Evolutionary conservation across 2,797 vertebrate genomes (phyloP).

Genomic region (Adrianichthys oophorus): DNA sequence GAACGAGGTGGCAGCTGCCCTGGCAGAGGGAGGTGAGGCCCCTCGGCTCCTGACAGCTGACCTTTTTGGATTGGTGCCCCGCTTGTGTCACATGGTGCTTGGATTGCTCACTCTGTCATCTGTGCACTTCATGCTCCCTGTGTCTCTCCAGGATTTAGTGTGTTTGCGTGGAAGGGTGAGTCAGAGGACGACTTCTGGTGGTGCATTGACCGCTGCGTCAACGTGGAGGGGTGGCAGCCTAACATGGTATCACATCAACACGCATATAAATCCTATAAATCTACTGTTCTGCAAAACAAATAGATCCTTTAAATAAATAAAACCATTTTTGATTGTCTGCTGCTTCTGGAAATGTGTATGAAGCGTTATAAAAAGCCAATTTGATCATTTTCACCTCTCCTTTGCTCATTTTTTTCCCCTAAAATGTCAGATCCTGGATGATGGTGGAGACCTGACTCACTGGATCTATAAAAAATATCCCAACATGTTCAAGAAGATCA

Average conservation of each 20-base stretch:
- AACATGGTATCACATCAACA: conserved; percentile 86
- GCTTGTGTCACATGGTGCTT: neutral
- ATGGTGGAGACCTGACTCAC: conserved; percentile 95
- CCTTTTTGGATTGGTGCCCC: conserved; percentile 4
- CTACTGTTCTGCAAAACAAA: too few species aligned
- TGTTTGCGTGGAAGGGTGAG: conserved; percentile 98
- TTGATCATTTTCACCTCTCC: too few species aligned
- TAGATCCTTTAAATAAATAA: too few species aligned
- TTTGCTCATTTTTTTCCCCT: neutral
- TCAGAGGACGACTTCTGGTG: conserved; percentile 99
- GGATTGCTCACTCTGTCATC: neutral
- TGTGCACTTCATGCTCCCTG: neutral
- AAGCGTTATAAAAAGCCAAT: too few species aligned
- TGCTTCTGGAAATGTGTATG: too few species aligned
- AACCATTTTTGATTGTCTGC: too few species aligned
- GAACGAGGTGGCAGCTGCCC: conserved; percentile 94
- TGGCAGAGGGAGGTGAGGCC: conserved; percentile 89
- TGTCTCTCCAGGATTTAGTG: conserved; percentile 85
- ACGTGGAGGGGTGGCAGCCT: conserved; percentile 97
- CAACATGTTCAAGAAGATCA: conserved; percentile 99
- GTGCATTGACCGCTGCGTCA: conserved; percentile 98
- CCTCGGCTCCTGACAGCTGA: conserved; percentile 14
- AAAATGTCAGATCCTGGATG: conserved; percentile 88
- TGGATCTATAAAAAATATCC: conserved; percentile 99
- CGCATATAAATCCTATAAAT: too few species aligned